Conservation (phyloP, 2,888 invertebrate genomes). For the Amphipyra berbera region DNA sequence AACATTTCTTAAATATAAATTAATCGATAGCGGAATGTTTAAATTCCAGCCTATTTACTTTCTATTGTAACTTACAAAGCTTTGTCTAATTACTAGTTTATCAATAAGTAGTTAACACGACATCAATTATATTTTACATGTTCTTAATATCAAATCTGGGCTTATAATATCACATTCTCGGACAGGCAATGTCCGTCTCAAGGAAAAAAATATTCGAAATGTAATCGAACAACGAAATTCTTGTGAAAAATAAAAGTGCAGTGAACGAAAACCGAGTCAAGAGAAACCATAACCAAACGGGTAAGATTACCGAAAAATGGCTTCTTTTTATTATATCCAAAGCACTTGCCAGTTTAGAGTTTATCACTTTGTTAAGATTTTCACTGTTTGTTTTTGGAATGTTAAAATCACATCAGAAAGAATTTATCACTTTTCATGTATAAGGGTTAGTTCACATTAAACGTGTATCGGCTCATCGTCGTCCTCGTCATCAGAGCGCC, state of each 20-base stretch:
- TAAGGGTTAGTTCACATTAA: constrained; percentile 69
- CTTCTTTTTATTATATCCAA: constrained; percentile 47
- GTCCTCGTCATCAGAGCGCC: constrained; percentile 88
- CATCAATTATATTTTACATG: constrained; percentile 84
- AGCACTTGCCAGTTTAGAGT: constrained; percentile 40
- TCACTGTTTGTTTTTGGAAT: constrained; percentile 44
- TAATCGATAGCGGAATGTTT: constrained; percentile 68
- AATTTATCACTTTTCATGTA: constrained; percentile 36
- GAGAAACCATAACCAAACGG: constrained; percentile 51
- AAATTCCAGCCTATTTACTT: constrained; percentile 63
- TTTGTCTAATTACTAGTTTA: constrained; percentile 70
- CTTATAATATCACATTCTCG: constrained; percentile 88
- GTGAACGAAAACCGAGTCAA: constrained; percentile 35
- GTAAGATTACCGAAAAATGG: constrained; percentile 52
- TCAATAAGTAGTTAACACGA: constrained; percentile 77
- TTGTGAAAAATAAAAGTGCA: constrained; percentile 54
- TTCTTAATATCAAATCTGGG: constrained; percentile 79
- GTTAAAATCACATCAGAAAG: constrained; percentile 45
- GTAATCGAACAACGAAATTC: constrained; percentile 43
- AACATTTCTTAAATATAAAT: constrained; percentile 60
- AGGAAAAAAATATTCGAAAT: constrained; percentile 62
- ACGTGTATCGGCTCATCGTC: constrained; percentile 92
- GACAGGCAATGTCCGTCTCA: constrained; percentile 71
- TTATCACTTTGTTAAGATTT: constrained; percentile 42
- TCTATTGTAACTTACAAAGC: constrained; percentile 78